Base-by-base conservation (phyloP, 2,888 invertebrate species). In the Spialia ferax region DNA sequence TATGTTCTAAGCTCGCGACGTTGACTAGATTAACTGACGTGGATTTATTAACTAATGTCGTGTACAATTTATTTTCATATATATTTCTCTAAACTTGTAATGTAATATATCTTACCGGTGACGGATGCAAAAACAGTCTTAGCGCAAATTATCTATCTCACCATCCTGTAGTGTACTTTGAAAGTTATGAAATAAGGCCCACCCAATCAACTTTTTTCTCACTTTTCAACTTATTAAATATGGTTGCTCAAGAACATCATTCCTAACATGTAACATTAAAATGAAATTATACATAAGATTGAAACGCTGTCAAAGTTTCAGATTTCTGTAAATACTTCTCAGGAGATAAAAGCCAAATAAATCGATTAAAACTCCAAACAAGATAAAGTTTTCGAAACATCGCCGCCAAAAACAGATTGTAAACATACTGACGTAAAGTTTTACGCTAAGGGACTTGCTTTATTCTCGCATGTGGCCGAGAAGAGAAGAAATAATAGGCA, bases 11-110 rank as follows among this genome's bases (percentile, higher is more conserved):
- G 50, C 35, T 50, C 22, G 50, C 29, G 32, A 61, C 22, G 20
- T 50, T 61, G 35, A 52, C 61, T 50, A 61, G 48, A 61, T 61
- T 32, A 50, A 32, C 22, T 61, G 61, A 61, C 61, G 35, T 48
- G 15, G 32, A 61, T 61, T 61, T 61, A 61, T 61, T 61, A 50
- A 10, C 48, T 61, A 20, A 50, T 48, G 59, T 45, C 26, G 15
- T 59, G 2, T 55, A 26, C 18, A 29, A 5, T 18, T 55, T 18
- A 52, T 52, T 23, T n/a, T n/a, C n/a, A n/a, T 26, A 52, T 22
- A 23, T 23, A 20, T 7, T 52, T 52, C 23, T 45, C 8, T 7
- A 18, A 18, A 23, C 5, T 22, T 22, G 4, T 6, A 52, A 23
- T 50, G 50, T 50, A 8, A 18, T 42, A 15, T 15, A 42, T 8